phyloP scores from a whole-genome alignment of 92 coral and sea anemone species.

The Pocillopora grandis region DNA sequence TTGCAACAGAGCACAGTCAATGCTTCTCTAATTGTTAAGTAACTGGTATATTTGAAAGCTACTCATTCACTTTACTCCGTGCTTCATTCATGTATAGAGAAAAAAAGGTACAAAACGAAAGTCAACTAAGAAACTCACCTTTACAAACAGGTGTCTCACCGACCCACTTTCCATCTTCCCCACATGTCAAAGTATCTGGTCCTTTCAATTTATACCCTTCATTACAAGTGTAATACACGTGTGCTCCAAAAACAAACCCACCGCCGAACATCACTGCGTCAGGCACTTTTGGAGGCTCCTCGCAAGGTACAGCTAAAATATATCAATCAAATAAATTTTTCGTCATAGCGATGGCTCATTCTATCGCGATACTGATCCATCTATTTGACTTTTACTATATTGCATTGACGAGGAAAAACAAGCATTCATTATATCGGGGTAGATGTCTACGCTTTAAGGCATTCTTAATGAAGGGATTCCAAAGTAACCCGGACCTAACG shows the following conservation, averaged over 20 bases:
- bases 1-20: too few species aligned
- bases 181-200: slow-evolving; percentile 31
- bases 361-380: neutral
- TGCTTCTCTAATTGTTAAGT: too few species aligned
- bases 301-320: slow-evolving; percentile 45
- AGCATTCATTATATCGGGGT: too few species aligned
- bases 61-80: neutral
- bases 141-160: slow-evolving; percentile 60
- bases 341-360: neutral
- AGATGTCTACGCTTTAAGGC: too few species aligned
- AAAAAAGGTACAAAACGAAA: neutral
- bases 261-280: slow-evolving; percentile 39
- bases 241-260: slow-evolving; percentile 41
- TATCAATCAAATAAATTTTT: neutral
- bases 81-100: neutral
- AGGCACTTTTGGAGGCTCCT: slow-evolving; percentile 48
- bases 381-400: neutral
- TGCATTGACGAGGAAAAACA: too few species aligned
- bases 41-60: neutral
- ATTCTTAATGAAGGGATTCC: too few species aligned
- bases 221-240: slow-evolving; percentile 46
- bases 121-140: slow-evolving; percentile 33
- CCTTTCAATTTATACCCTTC: slow-evolving; percentile 49
- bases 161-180: slow-evolving; percentile 60
- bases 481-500: too few species aligned